Base-by-base conservation (phyloP, 2,888 invertebrate genomes). In the Perizoma affinitatum region DNA sequence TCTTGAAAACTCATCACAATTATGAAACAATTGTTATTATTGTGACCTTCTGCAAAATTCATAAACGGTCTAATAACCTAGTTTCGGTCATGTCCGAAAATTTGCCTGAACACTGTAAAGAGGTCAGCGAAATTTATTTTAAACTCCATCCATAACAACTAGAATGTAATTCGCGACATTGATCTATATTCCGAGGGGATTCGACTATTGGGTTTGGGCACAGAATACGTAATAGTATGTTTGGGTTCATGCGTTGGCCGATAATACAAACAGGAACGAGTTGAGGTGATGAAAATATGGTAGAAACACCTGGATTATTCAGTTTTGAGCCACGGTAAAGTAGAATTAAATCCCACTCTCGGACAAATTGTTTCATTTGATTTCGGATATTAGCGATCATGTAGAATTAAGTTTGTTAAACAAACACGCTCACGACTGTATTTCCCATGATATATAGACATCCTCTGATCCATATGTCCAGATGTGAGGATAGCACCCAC, bases 61-160 rank as follows among this genome's bases (percentile, higher is more conserved):
- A 67, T 67, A 61, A 67, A 63, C 66, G 63, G 60, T 50, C 51
- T 51, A 51, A 61, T 68, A 68, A 67, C 72, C 70, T 64, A 67
- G 58, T 71, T 71, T 58, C 38, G 50, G 48, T 57, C 50, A 64
- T 64, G 64, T 64, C 62, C 54, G 60, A 63, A 66, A 65, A 65
- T 67, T 68, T 58, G 35, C 36, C 43, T 38, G 11, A 42, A 45
- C 35, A 34, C 34, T 47, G 5, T 4, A 5, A n/a, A 41, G 6
- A 49, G 48, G 9, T n/a, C 48, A 41, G 11, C 40, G 9, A 7
- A 34, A 45, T 48, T 55, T 46, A 53, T 51, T 62, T 58, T 58
- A 40, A 50, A 58, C 57, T 42, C 4, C 58, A 54, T 54, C 33
- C n/a, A 36, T 7, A 40, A 44, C 44, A 6, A 11, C 0, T n/a